Evolutionary conservation across 2,888 invertebrate species (phyloP).

Genomic region (Aporophyla nigra): DNA sequence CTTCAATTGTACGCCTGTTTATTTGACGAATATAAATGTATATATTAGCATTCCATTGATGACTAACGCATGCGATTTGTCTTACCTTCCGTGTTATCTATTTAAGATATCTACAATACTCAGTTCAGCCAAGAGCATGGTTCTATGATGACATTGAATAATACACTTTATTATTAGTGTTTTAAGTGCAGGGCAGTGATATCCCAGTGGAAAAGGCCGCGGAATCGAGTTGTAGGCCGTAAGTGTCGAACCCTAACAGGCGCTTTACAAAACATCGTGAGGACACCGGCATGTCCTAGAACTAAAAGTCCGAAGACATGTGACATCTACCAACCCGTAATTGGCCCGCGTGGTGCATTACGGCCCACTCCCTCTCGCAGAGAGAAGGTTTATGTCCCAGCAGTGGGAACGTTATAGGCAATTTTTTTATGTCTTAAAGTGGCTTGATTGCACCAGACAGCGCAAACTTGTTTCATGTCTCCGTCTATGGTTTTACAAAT

Average conservation of each 20-base stretch:
- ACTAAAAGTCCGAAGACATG: too few relatives aligned
- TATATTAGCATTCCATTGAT: constrained; percentile 65
- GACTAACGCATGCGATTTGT: constrained; percentile 39
- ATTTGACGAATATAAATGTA: constrained; percentile 45
- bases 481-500: not conserved
- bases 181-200: not conserved
- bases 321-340: too few relatives aligned
- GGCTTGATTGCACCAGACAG: not conserved
- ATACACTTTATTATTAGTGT: not conserved
- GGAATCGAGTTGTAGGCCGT: too few relatives aligned
- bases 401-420: too few relatives aligned
- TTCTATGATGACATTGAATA: not conserved
- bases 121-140: not conserved
- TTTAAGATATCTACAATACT: not conserved
- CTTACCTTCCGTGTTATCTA: not conserved
- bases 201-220: too few relatives aligned
- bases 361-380: too few relatives aligned
- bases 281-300: too few relatives aligned
- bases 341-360: too few relatives aligned
- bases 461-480: not conserved
- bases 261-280: too few relatives aligned
- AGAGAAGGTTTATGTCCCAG: too few relatives aligned
- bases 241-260: too few relatives aligned
- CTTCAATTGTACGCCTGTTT: constrained; percentile 32
- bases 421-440: too few relatives aligned